phyloP scores from a whole-genome alignment of 2,888 invertebrate species.

The Rotaria sp. region DNA sequence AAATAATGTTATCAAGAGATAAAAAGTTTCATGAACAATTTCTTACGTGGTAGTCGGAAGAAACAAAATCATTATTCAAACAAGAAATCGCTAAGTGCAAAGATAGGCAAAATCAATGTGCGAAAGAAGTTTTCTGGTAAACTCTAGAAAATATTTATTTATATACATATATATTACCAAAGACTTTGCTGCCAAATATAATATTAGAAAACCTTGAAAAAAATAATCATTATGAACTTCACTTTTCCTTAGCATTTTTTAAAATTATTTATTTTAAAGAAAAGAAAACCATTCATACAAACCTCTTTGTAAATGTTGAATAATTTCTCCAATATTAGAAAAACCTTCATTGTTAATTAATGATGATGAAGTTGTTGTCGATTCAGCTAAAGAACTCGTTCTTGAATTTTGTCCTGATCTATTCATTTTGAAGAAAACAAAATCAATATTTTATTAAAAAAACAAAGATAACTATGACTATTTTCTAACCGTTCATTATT shows the following conservation, averaged over 20 bases:
- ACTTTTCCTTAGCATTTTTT: neutral
- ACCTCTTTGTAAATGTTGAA: constrained; percentile 24
- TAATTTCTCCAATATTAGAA: neutral
- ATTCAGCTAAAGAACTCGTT: constrained; percentile 14
- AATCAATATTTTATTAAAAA: neutral
- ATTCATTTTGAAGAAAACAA: neutral
- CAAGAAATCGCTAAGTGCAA: no score
- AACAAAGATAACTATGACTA: neutral
- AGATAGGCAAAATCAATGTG: no score
- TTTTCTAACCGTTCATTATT: neutral
- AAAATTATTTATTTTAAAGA: neutral
- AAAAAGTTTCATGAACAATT: no score
- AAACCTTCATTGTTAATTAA: neutral
- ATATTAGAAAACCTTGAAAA: neutral
- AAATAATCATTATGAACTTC: neutral
- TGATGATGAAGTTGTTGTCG: neutral
- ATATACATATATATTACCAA: neutral
- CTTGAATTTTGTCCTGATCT: constrained; percentile 12
- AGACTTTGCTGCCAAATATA: neutral
- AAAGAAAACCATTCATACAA: neutral
- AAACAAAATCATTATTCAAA: no score
- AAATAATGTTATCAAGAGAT: no score
- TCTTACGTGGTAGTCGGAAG: no score
- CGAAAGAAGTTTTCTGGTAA: neutral
- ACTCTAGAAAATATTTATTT: no score